These are phyloP conservation scores for Arrhamphus sclerolepis DNA, from an alignment of 2,797 vertebrate species.

Conservation along the genomic window DNA sequence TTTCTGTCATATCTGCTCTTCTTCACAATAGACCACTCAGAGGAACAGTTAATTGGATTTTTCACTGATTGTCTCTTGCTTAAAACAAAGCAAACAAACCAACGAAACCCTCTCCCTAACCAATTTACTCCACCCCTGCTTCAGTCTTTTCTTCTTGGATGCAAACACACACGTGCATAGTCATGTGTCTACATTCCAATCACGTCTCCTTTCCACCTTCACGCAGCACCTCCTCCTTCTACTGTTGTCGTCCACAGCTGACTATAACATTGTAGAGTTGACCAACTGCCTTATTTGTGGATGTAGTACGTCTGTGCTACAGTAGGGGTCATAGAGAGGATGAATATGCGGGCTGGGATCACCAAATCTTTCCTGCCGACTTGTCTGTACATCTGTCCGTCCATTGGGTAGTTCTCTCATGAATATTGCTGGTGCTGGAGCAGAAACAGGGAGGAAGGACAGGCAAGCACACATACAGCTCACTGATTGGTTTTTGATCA, in stretches of 20 bases:
- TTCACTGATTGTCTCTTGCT: conserved; percentile 29
- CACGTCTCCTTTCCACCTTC: conserved; percentile 61
- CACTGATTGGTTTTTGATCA: conserved; percentile 11
- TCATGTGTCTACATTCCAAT: conserved; percentile 54
- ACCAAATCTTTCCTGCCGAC: conserved; percentile 44
- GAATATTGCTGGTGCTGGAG: conserved; percentile 39
- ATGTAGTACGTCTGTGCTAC: conserved; percentile 46
- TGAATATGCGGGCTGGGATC: conserved; percentile 52
- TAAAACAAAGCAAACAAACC: conserved; percentile 47
- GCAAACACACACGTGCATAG: conserved; percentile 25
- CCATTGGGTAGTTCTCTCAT: conserved; percentile 30
- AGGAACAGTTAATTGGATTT: conserved; percentile 48
- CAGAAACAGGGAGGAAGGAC: conserved; percentile 29
- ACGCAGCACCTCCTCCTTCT: conserved; percentile 47
- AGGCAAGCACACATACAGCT: conserved; percentile 20
- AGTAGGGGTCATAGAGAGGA: conserved; percentile 55
- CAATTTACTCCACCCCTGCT: conserved; percentile 51
- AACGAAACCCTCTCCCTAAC: conserved; percentile 28
- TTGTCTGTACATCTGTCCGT: conserved; percentile 34
- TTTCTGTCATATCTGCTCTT: conserved; percentile 22
- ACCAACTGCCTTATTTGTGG: conserved; percentile 46
- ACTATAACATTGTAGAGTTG: conserved; percentile 28
- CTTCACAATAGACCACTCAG: conserved; percentile 30
- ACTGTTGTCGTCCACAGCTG: conserved; percentile 46
- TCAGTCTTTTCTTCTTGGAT: conserved; percentile 15